A percentile compares a stretch with the other conserved stretches of the same genome.
Conservation (phyloP, 2,113 vertebrate genomes). For the Corvus moneduloides region DNA sequence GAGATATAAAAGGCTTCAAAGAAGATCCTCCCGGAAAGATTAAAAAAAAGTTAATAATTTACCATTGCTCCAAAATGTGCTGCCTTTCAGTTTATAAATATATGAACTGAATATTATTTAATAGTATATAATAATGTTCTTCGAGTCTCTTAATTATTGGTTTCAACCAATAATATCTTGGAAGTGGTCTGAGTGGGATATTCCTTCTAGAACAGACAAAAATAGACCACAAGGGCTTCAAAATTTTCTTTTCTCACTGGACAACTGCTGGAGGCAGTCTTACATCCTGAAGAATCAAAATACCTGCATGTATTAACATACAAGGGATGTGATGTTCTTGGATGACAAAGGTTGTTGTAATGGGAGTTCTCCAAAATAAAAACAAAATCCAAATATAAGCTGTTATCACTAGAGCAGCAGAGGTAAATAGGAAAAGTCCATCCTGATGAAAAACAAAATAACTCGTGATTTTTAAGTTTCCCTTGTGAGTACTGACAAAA, state of each 20-base stretch:
- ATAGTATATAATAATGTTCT: background rate
- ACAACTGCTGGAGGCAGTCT: background rate
- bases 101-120: background rate
- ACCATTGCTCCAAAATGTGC: background rate
- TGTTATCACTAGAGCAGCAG: background rate
- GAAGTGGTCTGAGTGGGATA: background rate
- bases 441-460: background rate
- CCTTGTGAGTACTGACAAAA: background rate
- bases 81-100: background rate
- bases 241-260: background rate
- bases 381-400: background rate
- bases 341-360: background rate
- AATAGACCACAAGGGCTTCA: background rate
- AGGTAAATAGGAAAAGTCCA: background rate
- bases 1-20: slow-evolving; percentile 45
- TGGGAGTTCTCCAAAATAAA: background rate
- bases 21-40: background rate
- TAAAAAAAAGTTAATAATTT: background rate
- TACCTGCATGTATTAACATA: background rate
- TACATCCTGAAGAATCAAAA: background rate
- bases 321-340: background rate
- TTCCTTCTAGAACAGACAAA: background rate
- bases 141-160: background rate
- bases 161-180: background rate
- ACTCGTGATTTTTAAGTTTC: background rate